Base-by-base conservation (phyloP, 2,888 invertebrate species). In the Pardosa pseudoannulata region DNA sequence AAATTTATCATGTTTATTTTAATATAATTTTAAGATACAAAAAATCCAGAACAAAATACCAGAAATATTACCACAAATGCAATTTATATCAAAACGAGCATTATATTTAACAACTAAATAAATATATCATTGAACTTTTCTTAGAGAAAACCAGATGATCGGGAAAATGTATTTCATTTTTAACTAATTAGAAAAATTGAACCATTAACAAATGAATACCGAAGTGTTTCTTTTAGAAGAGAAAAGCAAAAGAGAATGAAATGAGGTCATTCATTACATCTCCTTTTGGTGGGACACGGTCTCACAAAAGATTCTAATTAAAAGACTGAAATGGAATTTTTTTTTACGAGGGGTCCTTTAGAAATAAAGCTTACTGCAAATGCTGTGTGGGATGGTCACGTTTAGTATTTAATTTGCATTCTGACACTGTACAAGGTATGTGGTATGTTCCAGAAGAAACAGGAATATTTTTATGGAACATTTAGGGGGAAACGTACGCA, bases 261-360 rank as follows among this genome's bases (percentile, higher is more conserved):
- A 56, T 2, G 23, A 23, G 23, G 56, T 23, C 56, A 56, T 56
- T 56, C 56, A 56, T 56, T 56, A 56, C 19, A 56, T 6, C 56
- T 56, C 56, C 23, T 56, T 56, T 6, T 3, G 3, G 23, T 6
- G 23, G 23, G 56, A 56, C 5, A 23, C 19, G 16, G 19, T 2
- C 56, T 56, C 23, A 56, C 11, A 56, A 56, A 56, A 56, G 56
- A 23, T 56, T 56, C 56, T 56, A 56, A 56, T 56, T 56, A 56
- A 56, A 56, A 56, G 56, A 19, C 23, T 6, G 23, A 11, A 56
- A 56, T 56, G 23, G 23, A 23, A 56, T 5, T 23, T 19, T 56
- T 23, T 56, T 36, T 36, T 36, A 36, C 6, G 9, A 36, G 36
- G 5, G 9, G 5, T 36, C 36, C 16, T 7, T 46, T 46, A 2